Base-by-base conservation (phyloP, 2,888 invertebrate genomes). In the Sericinus montela region DNA sequence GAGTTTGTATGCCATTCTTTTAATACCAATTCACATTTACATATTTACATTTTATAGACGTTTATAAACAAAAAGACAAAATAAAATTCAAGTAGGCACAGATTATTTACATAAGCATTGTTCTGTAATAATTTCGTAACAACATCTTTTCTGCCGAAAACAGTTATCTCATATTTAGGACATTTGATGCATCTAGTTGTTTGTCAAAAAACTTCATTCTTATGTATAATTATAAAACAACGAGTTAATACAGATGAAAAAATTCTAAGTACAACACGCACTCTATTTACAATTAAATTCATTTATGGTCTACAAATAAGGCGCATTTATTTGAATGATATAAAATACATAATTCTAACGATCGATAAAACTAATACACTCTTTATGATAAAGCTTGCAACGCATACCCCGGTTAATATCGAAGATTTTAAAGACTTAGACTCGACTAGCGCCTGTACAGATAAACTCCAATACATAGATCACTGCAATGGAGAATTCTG, bases 401-500 rank as follows among this genome's bases (percentile, higher is more conserved):
- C 53, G 59, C 54, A 52, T 59, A 56, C 48, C 60, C 56, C 51
- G 56, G 55, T 55, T 56, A 56, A 55, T 30, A 43, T 32, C 3
- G 30, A 36, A 43, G 57, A 55, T 43, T 54, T 63, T 61, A 64
- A 63, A 67, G 75, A 75, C 74, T 76, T 75, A 75, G 73, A 70
- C 59, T 69, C 64, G 73, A 75, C 72, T 77, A 76, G 76, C 62
- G 69, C 64, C 66, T 62, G 60, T 65, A 56, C 55, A 59, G 59
- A 47, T 52, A 2, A 36, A 40, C 56, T 56, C 57, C 55, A 51
- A 38, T 34, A 39, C 47, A 44, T 36, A 30, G 19, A 39, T 14
- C 38, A 45, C 3, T 4, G 13, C 29, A 44, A 40, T 51, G 56
- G 53, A 58, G 57, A 44, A 48, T 42, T 55, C 58, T 58, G 60